Base-by-base conservation (phyloP, 2,113 vertebrate species). In the Calidris pygmaea region DNA sequence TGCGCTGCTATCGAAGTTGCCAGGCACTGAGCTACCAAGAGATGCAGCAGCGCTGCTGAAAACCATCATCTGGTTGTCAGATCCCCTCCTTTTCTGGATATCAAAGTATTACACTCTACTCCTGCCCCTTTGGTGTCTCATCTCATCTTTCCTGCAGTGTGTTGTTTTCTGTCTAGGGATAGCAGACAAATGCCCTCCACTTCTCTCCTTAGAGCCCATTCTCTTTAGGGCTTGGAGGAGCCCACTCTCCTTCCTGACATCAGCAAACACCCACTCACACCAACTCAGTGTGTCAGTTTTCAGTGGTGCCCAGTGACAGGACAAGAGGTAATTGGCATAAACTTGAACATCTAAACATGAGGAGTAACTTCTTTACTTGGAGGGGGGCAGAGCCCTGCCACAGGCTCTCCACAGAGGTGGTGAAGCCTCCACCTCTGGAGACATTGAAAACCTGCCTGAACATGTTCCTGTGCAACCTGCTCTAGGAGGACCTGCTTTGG, bases 11-110 rank as follows among this genome's bases (percentile, higher is more conserved):
- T 26, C 2, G 7, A 89, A 81, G 76, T 93, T 97, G 86, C 91
- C 94, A 95, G 91, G 93, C 86, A 59, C 60, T 89, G 89, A 92
- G 80, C 76, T 93, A 93, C 76, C 59, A 41, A 84, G 68, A 95
- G 65, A 86, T 5, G 1, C 37, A 86, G 41, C 63, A 91, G 80
- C 0, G 0, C 87, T 87, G 65, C 90, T 89, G 56, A 84, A 85
- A 95, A 62, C n/a, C 75, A 81, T 86, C 83, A 67, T n/a, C 80
- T 87, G 76, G 22, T 41, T 95, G 83, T 91, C 77, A 87, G 45
- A 89, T 60, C 47, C 47, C 55, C 32, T 90, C 68, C 80, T 79
- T 88, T 79, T 58, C 68, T 90, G 56, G 60, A 30, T 72, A 71
- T 26, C 68, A 43, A 52, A 95, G 48, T 55, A 24, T n/a, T 89